Percentiles rank a stretch among this genome's conserved stretches.
phyloP scores from a whole-genome alignment of 2,113 vertebrate genomes.

The Fregetta grallaria region DNA sequence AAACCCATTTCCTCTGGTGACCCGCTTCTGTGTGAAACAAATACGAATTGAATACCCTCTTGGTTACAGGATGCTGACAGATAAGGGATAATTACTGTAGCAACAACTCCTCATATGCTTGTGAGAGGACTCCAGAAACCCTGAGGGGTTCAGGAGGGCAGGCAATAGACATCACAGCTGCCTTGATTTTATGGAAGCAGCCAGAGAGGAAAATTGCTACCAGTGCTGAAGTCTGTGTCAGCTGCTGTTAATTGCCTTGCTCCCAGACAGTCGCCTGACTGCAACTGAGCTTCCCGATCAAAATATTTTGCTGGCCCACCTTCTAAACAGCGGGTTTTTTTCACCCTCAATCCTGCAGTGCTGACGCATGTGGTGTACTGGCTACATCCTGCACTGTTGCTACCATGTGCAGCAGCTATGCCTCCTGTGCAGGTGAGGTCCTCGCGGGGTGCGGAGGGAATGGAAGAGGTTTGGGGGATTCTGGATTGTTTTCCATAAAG shows the following conservation, averaged over 20 bases:
- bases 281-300: not conserved
- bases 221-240: constrained; percentile 6
- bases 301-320: not conserved
- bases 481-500: not conserved
- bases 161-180: not conserved
- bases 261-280: not conserved
- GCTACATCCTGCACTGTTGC: not conserved
- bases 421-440: not conserved
- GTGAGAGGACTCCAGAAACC: not conserved
- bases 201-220: not conserved
- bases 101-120: not conserved
- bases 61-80: not conserved
- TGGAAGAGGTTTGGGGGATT: not conserved
- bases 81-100: not conserved
- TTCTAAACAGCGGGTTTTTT: not conserved
- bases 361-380: not conserved
- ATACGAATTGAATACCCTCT: not conserved
- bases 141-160: not conserved
- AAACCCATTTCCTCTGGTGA: not conserved
- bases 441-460: accelerated
- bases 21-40: not conserved
- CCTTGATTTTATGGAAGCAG: not conserved
- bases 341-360: not conserved
- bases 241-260: not conserved
- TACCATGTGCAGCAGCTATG: not conserved